Conservation (phyloP, 2,797 vertebrate species). For the Gorsachius magnificus region DNA sequence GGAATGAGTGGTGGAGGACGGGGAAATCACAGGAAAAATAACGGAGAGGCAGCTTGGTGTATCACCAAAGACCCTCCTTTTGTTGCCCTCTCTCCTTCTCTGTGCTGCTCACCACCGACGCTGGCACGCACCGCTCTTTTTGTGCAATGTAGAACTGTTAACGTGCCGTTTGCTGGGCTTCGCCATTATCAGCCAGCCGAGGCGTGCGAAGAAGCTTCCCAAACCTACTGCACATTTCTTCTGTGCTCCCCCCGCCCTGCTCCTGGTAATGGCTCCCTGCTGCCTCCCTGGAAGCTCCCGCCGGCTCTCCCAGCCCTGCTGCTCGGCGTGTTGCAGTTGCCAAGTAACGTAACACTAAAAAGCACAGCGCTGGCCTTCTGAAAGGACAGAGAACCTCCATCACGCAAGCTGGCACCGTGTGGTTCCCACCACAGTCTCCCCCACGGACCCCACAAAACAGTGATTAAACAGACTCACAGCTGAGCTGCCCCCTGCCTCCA, state of each 20-base stretch:
- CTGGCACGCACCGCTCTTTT: not conserved
- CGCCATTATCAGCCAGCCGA: not conserved
- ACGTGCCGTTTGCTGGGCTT: not conserved
- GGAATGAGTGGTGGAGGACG: not conserved
- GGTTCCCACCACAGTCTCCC: not conserved
- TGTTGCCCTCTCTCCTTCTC: not conserved
- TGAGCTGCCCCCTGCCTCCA: not conserved
- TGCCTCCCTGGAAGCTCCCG: not conserved
- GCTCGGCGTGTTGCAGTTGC: not conserved
- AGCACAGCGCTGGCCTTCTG: not conserved
- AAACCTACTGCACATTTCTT: not conserved
- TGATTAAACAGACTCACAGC: fast-evolving
- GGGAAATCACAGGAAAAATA: not conserved
- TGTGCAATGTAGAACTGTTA: not conserved
- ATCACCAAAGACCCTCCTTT: not conserved
- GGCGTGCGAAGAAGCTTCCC: not conserved
- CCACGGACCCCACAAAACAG: fast-evolving
- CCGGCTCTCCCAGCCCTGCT: not conserved
- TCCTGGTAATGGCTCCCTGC: not conserved
- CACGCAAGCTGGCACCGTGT: fast-evolving
- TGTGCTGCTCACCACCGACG: not conserved
- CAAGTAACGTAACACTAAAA: not conserved
- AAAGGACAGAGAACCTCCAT: not conserved
- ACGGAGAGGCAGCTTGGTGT: not conserved
- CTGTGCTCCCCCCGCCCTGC: fast-evolving